Evolutionary conservation across 1,140 invertebrate species (phyloP).

Genomic region (Trichonephila clavata): DNA sequence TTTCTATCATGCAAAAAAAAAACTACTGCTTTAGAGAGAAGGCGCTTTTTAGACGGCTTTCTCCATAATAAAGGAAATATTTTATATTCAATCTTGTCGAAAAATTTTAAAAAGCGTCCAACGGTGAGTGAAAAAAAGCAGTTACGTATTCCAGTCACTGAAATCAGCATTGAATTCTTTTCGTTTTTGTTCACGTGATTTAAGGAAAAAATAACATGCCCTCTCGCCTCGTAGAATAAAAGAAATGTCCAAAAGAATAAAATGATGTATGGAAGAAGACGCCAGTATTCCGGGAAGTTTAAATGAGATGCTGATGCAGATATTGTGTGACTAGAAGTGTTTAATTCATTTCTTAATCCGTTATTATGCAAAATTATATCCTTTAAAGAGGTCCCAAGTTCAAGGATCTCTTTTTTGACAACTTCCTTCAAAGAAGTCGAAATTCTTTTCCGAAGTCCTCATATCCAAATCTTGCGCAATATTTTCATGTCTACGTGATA

Average conservation of each 20-base stretch:
- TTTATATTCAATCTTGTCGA: too few relatives aligned
- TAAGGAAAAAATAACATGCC: not conserved
- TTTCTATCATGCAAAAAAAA: too few relatives aligned
- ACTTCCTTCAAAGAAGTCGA: not conserved
- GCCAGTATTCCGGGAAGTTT: not conserved
- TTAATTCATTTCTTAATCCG: conserved; percentile 8
- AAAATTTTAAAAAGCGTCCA: too few relatives aligned
- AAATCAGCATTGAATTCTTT: not conserved
- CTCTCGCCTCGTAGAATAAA: not conserved
- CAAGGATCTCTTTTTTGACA: not conserved
- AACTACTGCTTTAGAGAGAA: too few relatives aligned
- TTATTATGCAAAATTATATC: not conserved
- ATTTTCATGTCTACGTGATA: not conserved
- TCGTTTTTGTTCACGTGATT: not conserved
- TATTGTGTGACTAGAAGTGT: not conserved
- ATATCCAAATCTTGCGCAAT: not conserved
- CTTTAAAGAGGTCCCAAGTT: not conserved
- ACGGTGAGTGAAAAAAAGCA: too few relatives aligned
- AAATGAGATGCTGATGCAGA: not conserved
- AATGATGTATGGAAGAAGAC: not conserved
- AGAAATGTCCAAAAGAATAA: not conserved
- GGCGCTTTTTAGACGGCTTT: too few relatives aligned
- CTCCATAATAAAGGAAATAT: too few relatives aligned
- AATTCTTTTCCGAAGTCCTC: not conserved
- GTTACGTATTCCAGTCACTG: not conserved